Evolutionary conservation across 2,797 vertebrate genomes (phyloP).

Genomic region (Triplophysa yarkandensis): DNA sequence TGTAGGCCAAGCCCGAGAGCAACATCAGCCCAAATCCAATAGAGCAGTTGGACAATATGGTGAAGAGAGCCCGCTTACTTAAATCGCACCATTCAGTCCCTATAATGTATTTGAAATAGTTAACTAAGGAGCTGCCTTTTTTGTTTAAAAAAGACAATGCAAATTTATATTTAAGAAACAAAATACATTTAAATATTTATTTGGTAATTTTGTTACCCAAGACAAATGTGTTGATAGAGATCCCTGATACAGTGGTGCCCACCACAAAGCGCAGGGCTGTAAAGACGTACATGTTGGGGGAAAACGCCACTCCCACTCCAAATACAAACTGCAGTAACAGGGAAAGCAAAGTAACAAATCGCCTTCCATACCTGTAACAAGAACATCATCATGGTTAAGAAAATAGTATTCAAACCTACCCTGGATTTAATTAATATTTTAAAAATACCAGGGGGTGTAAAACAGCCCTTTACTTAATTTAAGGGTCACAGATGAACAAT

Average conservation of each 20-base stretch:
- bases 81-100: constrained; percentile 87
- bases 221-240: constrained; percentile 71
- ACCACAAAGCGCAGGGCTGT: constrained; percentile 76
- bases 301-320: constrained; percentile 76
- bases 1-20: constrained; percentile 81
- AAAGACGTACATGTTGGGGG: constrained; percentile 82
- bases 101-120: constrained; percentile 52
- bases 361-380: constrained; percentile 82
- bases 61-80: constrained; percentile 73
- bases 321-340: constrained; percentile 73
- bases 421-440: too few relatives aligned
- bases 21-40: constrained; percentile 77
- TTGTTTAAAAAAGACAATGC: too few relatives aligned
- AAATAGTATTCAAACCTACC: too few relatives aligned
- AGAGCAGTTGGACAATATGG: constrained; percentile 72
- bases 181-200: too few relatives aligned
- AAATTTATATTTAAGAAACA: too few relatives aligned
- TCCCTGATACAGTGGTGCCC: constrained; percentile 76
- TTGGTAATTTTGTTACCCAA: too few relatives aligned
- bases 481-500: too few relatives aligned
- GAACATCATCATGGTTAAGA: background rate
- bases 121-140: background rate
- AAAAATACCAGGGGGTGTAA: too few relatives aligned
- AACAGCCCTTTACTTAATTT: too few relatives aligned
- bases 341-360: constrained; percentile 75